Conservation (phyloP, 37 sponge, comb jelly and placozoan species). For the Petrosia ficiformis region DNA sequence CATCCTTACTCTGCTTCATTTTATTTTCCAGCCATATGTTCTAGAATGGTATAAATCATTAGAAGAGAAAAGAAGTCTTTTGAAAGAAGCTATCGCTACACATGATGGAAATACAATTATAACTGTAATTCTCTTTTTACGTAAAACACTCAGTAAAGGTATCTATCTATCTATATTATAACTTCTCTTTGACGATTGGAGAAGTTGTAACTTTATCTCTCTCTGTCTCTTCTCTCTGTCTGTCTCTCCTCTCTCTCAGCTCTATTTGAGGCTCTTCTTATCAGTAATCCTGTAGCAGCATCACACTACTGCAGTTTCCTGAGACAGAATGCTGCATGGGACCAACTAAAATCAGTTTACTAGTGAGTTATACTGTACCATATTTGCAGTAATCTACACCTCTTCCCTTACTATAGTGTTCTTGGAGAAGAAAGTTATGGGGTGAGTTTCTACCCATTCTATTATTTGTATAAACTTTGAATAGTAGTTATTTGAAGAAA, state of each 20-base stretch:
- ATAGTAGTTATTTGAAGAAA: neutral
- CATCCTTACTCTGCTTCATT: too few relatives aligned
- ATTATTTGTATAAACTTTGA: neutral
- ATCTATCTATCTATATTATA: too few relatives aligned
- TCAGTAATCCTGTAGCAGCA: slow-evolving; percentile 28
- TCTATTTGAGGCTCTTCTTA: slow-evolving; percentile 9
- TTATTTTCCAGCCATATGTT: slow-evolving; percentile 34
- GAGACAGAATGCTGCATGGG: slow-evolving; percentile 51
- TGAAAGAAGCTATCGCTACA: slow-evolving; percentile 47
- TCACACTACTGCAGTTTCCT: slow-evolving; percentile 50
- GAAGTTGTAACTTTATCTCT: too few relatives aligned
- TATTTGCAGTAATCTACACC: neutral
- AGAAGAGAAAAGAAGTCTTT: slow-evolving; percentile 56
- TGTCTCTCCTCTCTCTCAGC: neutral
- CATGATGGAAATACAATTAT: slow-evolving; percentile 72
- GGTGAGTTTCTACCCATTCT: neutral
- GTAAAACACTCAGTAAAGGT: slow-evolving; percentile 42
- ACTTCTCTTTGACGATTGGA: neutral
- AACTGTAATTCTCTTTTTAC: slow-evolving; percentile 49
- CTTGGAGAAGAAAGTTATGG: slow-evolving; percentile 3
- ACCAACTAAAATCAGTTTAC: slow-evolving; percentile 36
- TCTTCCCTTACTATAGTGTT: slow-evolving; percentile 8
- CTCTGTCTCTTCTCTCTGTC: neutral
- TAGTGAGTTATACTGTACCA: slow-evolving; percentile 20
- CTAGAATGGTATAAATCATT: slow-evolving; percentile 62